These are phyloP conservation scores for Romanomermis culicivorax DNA, from an alignment of 2,888 invertebrate genomes.

Conservation along the genomic window DNA sequence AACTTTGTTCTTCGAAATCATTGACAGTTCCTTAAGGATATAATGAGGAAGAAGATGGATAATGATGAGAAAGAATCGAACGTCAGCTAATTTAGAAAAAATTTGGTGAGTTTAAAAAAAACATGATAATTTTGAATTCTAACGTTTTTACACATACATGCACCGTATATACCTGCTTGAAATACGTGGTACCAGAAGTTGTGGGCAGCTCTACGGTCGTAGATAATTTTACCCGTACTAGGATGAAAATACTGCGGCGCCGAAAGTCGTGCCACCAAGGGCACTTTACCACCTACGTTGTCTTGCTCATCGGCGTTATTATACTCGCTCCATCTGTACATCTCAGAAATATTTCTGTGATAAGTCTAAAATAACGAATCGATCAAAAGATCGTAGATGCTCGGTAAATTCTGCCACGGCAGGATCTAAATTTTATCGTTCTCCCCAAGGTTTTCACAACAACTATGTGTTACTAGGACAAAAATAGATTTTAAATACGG, in stretches of 20 bases:
- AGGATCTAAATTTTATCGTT: no score
- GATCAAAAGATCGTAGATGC: neutral
- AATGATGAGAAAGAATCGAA: neutral
- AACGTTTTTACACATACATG: no score
- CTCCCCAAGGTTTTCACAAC: no score
- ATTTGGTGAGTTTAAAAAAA: no score
- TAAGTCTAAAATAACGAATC: conserved; percentile 11
- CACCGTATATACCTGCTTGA: conserved; percentile 26
- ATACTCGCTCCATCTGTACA: conserved; percentile 12
- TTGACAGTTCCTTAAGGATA: conserved; percentile 43
- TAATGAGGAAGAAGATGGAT: neutral
- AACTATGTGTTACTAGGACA: no score
- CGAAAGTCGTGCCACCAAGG: no score
- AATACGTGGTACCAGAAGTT: conserved; percentile 32
- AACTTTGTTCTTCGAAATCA: conserved; percentile 58
- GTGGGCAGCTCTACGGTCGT: conserved; percentile 27
- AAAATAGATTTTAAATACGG: no score
- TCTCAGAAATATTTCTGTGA: conserved; percentile 15
- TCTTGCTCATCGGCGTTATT: neutral
- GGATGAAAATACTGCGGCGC: neutral
- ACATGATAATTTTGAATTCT: no score
- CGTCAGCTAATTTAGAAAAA: no score
- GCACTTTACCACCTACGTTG: neutral
- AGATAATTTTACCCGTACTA: conserved; percentile 10
- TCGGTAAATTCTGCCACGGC: no score